phyloP scores from a whole-genome alignment of 1,140 invertebrate species.

The Papilio dardanus region DNA sequence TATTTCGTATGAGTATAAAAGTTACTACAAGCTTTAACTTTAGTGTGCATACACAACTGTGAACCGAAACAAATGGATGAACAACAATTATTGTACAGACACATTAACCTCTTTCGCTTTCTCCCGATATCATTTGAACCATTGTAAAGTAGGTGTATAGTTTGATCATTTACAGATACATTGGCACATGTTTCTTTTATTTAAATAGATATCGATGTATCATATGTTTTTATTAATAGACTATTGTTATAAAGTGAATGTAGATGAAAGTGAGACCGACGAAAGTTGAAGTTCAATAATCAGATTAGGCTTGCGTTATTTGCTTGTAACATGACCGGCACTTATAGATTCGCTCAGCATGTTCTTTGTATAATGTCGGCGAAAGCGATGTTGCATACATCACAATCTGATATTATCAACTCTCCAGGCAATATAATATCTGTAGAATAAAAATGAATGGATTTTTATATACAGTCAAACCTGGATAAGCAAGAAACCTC shows the following conservation, averaged over 20 bases:
- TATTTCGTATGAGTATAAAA: too few species aligned
- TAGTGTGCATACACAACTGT: too few species aligned
- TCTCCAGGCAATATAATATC: neutral
- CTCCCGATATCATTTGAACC: neutral
- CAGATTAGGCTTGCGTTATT: slow-evolving; percentile 34
- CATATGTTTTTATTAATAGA: slow-evolving; percentile 33
- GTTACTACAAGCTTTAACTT: too few species aligned
- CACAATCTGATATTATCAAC: neutral
- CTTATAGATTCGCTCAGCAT: slow-evolving; percentile 34
- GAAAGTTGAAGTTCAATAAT: slow-evolving; percentile 29
- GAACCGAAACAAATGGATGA: slow-evolving; percentile 6
- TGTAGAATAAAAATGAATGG: too few species aligned
- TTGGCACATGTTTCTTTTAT: neutral
- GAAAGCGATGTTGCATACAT: slow-evolving; percentile 21
- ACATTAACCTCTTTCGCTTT: slow-evolving; percentile 7
- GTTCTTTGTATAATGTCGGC: slow-evolving; percentile 29
- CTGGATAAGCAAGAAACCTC: too few species aligned
- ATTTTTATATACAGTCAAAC: too few species aligned
- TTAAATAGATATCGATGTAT: slow-evolving; percentile 6
- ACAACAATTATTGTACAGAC: slow-evolving; percentile 11
- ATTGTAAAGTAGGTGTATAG: neutral
- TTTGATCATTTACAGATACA: slow-evolving; percentile 16
- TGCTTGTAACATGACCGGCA: slow-evolving; percentile 26
- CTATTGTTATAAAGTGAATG: slow-evolving; percentile 25
- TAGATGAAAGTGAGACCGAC: slow-evolving; percentile 18